Evolutionary conservation across 1,140 invertebrate species (phyloP), one percentile per base, ranked within the genome.

Genomic region (Hermatobates lingyangjiaoensis): DNA sequence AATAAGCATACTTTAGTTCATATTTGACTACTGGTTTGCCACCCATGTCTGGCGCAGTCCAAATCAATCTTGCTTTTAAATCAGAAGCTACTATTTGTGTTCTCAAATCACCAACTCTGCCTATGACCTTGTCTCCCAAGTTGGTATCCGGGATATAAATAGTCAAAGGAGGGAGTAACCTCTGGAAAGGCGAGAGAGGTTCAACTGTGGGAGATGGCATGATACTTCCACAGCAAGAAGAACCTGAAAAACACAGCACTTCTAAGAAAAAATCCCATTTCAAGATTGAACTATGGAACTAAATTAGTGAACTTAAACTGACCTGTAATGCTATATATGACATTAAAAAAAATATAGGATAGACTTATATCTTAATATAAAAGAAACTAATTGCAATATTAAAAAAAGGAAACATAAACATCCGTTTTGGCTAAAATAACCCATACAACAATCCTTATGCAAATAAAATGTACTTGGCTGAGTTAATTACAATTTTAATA

Each of bases 21-120:
- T 74, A 75, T 7, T 61, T 57, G 3, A 65, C 63, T 0, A 72
- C 71, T 55, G 61, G 59, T 45, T 65, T 57, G 3, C 67, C 68
- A 1, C 68, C 69, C 64, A 69, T 71, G 57, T 68, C 74, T 3
- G 73, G 73, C 14, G 73, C 68, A 3, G 72, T 74, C 73, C 73
- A 76, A 1, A 60, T 61, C 1, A 76, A 58, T 42, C 63, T 56
- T 1, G 67, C 68, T 52, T 65, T 68, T 42, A 64, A 54, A 38
- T 70, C 66, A 27, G 61, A 58, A 0, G 61, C 53, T n/a, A 67
- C 50, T 2, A 68, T 53, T 40, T 66, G 61, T 0, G 66, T 62
- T 34, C 55, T 60, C 2, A 74, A 57, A 60, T 74, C 71, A 12
- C 68, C 70, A 27, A 72, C 68, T 48, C 65, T 58, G 0, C 71